Conservation (phyloP, 2,113 vertebrate genomes). For the Pongo abelii region DNA sequence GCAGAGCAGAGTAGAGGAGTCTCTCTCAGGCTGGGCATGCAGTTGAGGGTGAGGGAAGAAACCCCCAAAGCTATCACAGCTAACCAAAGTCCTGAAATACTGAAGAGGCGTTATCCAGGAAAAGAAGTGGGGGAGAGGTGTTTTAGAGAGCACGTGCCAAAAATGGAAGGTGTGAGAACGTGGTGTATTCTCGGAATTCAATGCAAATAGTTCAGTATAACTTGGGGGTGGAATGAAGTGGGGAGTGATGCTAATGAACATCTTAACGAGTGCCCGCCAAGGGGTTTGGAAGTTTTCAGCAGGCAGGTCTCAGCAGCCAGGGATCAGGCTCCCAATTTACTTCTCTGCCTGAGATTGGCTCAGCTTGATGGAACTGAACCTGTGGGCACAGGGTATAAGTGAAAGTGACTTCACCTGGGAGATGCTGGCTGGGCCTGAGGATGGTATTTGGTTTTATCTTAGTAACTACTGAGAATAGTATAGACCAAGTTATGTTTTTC, state of each 20-base stretch:
- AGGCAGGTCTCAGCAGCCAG: neutral
- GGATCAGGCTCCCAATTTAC: neutral
- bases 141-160: neutral
- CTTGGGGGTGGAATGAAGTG: neutral
- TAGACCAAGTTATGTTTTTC: constrained; percentile 19
- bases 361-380: neutral
- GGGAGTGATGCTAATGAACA: neutral
- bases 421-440: neutral
- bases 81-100: neutral
- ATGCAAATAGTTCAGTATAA: neutral
- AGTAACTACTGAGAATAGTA: constrained; percentile 36
- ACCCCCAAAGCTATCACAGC: neutral
- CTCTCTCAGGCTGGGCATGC: neutral
- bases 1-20: neutral
- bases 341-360: neutral
- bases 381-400: neutral
- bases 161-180: neutral
- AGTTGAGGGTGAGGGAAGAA: neutral
- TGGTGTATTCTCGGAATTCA: neutral
- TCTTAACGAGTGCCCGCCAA: neutral
- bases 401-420: constrained; percentile 20
- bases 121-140: neutral
- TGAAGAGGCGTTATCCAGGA: neutral
- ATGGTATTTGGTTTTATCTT: constrained; percentile 61
- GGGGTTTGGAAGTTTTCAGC: neutral